phyloP scores from a whole-genome alignment of 2,888 invertebrate genomes.

The Acrobasis repandana region DNA sequence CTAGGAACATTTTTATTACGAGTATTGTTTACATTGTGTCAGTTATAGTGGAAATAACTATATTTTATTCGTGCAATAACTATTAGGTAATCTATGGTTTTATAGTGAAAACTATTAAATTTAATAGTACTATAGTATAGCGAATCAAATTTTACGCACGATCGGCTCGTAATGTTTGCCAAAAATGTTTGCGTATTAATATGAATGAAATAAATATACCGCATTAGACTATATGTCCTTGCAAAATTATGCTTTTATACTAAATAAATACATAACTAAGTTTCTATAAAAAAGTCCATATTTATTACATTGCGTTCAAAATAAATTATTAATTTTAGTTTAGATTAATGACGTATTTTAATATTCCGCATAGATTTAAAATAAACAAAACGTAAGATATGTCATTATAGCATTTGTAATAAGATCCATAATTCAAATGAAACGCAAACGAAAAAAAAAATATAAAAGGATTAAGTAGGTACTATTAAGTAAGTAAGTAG shows the following conservation, averaged over 20 bases:
- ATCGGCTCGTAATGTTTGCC: neutral
- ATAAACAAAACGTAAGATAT: no score
- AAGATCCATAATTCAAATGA: no score
- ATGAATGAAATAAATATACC: neutral
- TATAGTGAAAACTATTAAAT: slow-evolving; percentile 2
- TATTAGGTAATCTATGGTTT: neutral
- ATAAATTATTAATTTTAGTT: no score
- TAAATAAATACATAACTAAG: neutral
- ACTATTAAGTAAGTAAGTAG: no score
- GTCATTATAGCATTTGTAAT: no score
- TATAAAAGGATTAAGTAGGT: no score
- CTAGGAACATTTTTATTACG: neutral
- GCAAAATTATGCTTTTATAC: neutral
- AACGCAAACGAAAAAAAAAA: no score
- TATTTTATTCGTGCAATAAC: neutral
- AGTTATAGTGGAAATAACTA: neutral
- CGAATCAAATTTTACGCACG: neutral
- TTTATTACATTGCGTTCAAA: neutral
- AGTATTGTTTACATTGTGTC: neutral
- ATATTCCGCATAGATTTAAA: no score
- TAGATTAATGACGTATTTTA: no score
- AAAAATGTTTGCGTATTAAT: neutral
- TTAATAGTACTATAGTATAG: neutral
- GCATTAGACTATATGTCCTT: neutral
- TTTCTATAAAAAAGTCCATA: neutral